Conservation (phyloP, 2,888 invertebrate genomes). For the Corbicula japonica region DNA sequence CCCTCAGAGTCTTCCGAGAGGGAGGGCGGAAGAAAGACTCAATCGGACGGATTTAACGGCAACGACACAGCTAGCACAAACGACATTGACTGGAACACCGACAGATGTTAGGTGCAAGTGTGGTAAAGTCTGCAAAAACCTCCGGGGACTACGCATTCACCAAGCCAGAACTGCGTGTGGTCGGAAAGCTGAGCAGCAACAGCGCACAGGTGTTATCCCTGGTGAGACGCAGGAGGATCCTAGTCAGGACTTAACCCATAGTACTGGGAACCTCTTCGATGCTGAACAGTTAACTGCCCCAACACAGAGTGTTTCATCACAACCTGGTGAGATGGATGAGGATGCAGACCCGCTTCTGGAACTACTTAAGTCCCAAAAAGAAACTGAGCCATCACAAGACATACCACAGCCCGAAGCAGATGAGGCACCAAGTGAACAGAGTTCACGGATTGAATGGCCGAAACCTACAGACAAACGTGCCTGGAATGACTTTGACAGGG, state of each 20-base stretch:
- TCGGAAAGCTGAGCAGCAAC: no score
- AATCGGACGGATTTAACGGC: constrained; percentile 8
- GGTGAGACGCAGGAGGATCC: no score
- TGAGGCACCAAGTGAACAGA: not conserved
- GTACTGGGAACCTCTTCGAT: no score
- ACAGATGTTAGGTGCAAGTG: constrained; percentile 13
- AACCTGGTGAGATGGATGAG: not conserved
- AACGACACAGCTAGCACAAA: constrained; percentile 16
- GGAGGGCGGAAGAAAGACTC: constrained; percentile 36
- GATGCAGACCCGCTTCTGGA: constrained; percentile 8
- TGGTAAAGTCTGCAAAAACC: constrained; percentile 31
- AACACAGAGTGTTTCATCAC: constrained; percentile 1
- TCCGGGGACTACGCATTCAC: constrained; percentile 11
- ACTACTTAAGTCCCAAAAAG: not conserved
- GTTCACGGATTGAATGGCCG: not conserved
- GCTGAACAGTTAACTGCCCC: not conserved
- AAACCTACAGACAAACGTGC: not conserved
- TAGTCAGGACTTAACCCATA: no score
- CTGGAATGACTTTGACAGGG: constrained; percentile 8
- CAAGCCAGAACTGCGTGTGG: no score
- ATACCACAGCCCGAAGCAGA: constrained; percentile 1
- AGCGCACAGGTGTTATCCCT: no score
- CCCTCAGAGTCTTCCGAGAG: constrained; percentile 27
- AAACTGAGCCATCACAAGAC: not conserved
- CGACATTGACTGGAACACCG: constrained; percentile 28